A percentile compares a stretch with the other conserved stretches of the same genome.
phyloP scores from a whole-genome alignment of 2,888 invertebrate genomes.

The Pharmacophagus antenor region DNA sequence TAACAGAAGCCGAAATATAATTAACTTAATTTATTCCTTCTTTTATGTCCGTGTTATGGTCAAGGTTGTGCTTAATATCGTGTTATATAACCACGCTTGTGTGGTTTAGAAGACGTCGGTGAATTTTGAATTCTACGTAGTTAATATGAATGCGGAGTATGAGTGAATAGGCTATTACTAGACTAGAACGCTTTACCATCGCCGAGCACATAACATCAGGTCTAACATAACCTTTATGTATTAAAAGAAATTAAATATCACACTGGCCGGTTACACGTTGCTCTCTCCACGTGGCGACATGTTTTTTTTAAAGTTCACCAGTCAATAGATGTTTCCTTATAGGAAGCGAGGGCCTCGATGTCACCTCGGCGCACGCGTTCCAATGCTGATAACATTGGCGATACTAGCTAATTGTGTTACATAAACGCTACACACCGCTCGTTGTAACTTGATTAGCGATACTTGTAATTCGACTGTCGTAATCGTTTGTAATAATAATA shows the following conservation, averaged over 20 bases:
- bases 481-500: conserved; percentile 10
- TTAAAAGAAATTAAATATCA: not conserved
- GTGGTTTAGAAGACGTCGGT: not conserved
- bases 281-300: too few species aligned
- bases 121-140: not conserved
- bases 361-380: conserved; percentile 8
- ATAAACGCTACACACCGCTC: conserved; percentile 11
- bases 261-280: too few species aligned
- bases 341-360: conserved; percentile 16
- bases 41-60: conserved; percentile 18
- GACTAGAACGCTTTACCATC: too few species aligned
- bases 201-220: too few species aligned
- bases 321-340: conserved; percentile 15
- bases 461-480: conserved; percentile 7
- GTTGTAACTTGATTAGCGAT: conserved; percentile 15
- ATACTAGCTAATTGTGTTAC: conserved; percentile 16
- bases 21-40: conserved; percentile 7
- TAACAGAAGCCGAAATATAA: conserved; percentile 5
- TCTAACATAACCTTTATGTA: not conserved
- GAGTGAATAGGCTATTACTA: too few species aligned
- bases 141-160: too few species aligned
- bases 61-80: conserved; percentile 21
- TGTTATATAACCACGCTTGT: conserved; percentile 7
- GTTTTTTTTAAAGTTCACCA: not conserved
- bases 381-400: conserved; percentile 10